Percentiles rank a stretch among this genome's conserved stretches.
Conservation (phyloP, 2,113 vertebrate species). For the Chamaetylas fuelleborni region DNA sequence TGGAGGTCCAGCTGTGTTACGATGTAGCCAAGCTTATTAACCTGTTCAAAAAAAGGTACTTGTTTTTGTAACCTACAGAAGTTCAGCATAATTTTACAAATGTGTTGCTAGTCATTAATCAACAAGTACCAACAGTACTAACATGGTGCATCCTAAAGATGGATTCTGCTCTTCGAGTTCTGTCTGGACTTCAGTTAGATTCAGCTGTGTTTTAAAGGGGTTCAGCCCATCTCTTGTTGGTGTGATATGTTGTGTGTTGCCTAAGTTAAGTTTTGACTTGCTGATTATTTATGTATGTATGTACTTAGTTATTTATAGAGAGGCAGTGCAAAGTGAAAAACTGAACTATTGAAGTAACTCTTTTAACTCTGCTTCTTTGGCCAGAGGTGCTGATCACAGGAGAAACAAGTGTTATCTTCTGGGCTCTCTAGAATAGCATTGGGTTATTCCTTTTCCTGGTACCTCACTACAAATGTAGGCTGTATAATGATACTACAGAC, state of each 20-base stretch:
- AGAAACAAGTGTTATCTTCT: background rate
- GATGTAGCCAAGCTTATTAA: slow-evolving; percentile 83
- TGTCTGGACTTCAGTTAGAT: background rate
- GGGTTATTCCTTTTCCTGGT: background rate
- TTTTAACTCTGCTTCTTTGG: background rate
- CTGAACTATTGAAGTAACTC: background rate
- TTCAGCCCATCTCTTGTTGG: background rate
- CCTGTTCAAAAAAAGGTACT: slow-evolving; percentile 84
- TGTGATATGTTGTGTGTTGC: background rate
- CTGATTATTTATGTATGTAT: background rate
- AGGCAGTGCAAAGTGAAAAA: background rate
- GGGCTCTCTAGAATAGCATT: background rate
- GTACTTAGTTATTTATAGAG: background rate
- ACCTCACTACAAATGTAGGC: background rate
- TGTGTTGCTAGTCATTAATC: background rate
- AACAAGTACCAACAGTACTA: background rate
- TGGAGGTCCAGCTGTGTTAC: slow-evolving; percentile 84
- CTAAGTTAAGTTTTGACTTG: background rate
- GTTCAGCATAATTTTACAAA: background rate
- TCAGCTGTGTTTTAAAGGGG: background rate
- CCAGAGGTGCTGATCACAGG: background rate
- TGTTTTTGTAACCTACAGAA: background rate
- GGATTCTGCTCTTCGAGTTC: background rate
- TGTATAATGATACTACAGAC: background rate
- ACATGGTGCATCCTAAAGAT: background rate